Base-by-base conservation (phyloP, 1,140 invertebrate species). In the Hesperophylax magnus region DNA sequence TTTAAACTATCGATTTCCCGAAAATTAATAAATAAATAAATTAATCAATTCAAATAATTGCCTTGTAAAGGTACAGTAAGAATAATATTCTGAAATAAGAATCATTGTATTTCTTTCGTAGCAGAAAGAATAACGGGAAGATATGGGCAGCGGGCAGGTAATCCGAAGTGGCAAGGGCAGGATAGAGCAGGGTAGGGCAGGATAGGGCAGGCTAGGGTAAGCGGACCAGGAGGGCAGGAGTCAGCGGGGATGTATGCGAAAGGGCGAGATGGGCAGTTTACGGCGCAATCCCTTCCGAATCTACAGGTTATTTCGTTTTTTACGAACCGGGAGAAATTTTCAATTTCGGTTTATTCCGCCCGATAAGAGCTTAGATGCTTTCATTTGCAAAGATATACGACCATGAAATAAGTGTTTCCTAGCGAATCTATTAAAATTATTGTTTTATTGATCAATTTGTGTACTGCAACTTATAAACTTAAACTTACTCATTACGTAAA, bases 341-440 rank as follows among this genome's bases (percentile, higher is more conserved):
- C 71, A 75, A 75, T 75, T 75, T 75, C 52, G 53, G 71, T 75
- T 75, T 75, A 75, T 75, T 75, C 71, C 71, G 53, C 71, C 24
- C 53, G 71, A 75, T 75, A 75, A 75, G 71, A 52, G 52, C 27
- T 18, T 18, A 75, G 71, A 58, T 58, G 71, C 71, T 75, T 75
- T 75, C 53, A 56, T 58, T 75, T 75, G 52, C 52, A 31, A 58
- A 71, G 53, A 75, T 6, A 56, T 56, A 56, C 71, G 71, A 31
- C 22, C 8, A 65, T 53, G 53, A 75, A 54, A 58, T 56, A 24
- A 56, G 31, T 58, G 71, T 17, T 75, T 24, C 20, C 52, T 18
- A 1, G 63, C 63, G 56, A n/a, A 14, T n/a, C 11, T n/a, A 18
- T 58, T 22, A 1, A 58, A 58, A 47, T 47, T 47, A 47, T 47